Percentiles rank a stretch among this genome's conserved stretches.
Conservation (phyloP, 30 jellyfish, hydroid and myxozoan species). For the Cassiopea xamachana region DNA sequence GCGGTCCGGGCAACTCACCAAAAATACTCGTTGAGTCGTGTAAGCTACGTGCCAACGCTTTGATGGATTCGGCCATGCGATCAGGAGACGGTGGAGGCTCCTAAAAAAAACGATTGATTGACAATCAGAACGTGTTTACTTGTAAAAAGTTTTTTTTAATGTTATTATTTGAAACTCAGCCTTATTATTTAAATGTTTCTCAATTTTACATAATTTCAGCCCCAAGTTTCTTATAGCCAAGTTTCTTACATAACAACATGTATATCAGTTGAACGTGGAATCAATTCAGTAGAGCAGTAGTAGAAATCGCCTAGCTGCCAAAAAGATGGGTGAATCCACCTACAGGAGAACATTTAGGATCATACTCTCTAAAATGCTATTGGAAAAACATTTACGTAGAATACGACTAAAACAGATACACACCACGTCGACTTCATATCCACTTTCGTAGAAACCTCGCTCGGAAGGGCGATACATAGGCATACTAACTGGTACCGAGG, state of each 20-base stretch:
- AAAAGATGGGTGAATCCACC: background rate
- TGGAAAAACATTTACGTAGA: background rate
- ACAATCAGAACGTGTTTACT: too few species aligned
- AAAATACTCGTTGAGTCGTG: conserved; percentile 94
- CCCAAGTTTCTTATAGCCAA: too few species aligned
- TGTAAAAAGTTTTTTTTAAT: too few species aligned
- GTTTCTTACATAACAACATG: too few species aligned
- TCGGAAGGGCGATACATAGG: conserved; percentile 66
- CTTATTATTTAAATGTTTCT: too few species aligned
- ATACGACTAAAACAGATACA: background rate
- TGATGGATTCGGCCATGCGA: conserved; percentile 94
- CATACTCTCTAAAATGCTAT: too few species aligned
- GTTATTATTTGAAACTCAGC: too few species aligned
- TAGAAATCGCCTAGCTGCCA: too few species aligned
- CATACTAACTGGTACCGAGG: conserved; percentile 95
- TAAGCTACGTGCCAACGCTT: conserved; percentile 92
- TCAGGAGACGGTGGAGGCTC: conserved; percentile 91
- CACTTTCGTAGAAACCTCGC: conserved; percentile 34
- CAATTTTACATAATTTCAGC: too few species aligned
- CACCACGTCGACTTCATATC: conserved; percentile 40
- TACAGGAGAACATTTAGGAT: too few species aligned
- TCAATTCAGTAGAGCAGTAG: too few species aligned
- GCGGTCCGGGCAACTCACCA: conserved; percentile 95
- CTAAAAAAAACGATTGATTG: conserved; percentile 22
- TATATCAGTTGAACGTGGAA: too few species aligned